Evolutionary conservation across 2,888 invertebrate species (phyloP), one percentile per base, ranked within the genome.

Genomic region (Anoplius nigerrimus): DNA sequence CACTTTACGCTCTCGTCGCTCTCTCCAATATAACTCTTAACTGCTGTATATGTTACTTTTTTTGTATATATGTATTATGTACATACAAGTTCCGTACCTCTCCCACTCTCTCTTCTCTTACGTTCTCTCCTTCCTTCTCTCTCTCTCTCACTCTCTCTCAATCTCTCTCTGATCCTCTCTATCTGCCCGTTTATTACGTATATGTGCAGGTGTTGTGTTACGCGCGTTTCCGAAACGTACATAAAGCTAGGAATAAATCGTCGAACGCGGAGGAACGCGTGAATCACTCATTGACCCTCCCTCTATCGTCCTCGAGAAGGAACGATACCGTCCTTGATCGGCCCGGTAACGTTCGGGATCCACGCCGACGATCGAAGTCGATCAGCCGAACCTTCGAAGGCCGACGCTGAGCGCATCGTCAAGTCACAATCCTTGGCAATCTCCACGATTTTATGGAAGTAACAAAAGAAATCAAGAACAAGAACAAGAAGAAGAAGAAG

Each of bases 161-260:
- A 72, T 69, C 66, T 62, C 60, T 51, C 22, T 62, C 46, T 58
- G n/a, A n/a, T n/a, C 43, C 56, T 45, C 22, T 62, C 20, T 46
- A 46, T 53, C 52, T 59, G 52, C 59, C 55, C 66, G 53, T 58
- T 42, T 56, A 74, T 84, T 85, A 84, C 86, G 85, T 87, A 87
- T 84, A 83, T 84, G 78, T 82, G 83, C 82, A 80, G 82, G 79
- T 83, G 81, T 78, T 73, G 74, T 78, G 79, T n/a, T n/a, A 82
- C 76, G 79, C 82, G 82, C 77, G 75, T 78, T 78, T 76, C 69
- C 70, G 69, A 82, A 84, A 83, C 69, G 74, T 83, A 79, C 77
- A 79, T 52, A 74, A 84, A 83, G 78, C 77, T 81, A 82, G 78
- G 76, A 80, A 77, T 78, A 75, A 76, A 51, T 46, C 34, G 11